Percentiles rank a stretch among this genome's conserved stretches.
Evolutionary conservation across 2,888 invertebrate genomes (phyloP).

Genomic region (Synanthedon formicaeformis): DNA sequence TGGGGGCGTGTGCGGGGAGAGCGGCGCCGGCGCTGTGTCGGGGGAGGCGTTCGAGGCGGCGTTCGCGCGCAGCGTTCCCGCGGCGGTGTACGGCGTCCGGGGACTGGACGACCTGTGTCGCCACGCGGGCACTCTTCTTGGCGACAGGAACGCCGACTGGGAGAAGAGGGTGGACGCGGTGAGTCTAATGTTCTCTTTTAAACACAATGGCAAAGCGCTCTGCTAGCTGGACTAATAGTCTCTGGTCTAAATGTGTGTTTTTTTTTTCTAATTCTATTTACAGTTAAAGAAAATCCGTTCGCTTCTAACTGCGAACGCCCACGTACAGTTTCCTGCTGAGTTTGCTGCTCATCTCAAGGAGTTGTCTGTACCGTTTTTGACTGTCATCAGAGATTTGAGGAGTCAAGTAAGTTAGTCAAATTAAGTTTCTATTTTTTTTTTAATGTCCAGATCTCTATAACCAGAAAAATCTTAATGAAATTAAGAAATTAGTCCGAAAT

Average conservation of each 20-base stretch:
- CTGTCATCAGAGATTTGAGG: constrained; percentile 86
- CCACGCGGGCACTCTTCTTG: constrained; percentile 78
- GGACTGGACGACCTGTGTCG: constrained; percentile 87
- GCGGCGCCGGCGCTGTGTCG: constrained; percentile 88
- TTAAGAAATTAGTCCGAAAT: too few relatives aligned
- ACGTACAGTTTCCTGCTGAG: constrained; percentile 72
- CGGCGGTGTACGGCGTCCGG: constrained; percentile 84
- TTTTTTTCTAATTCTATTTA: constrained; percentile 15
- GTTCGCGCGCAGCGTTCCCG: constrained; percentile 85
- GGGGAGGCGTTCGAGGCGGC: constrained; percentile 87
- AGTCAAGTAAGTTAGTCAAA: too few relatives aligned
- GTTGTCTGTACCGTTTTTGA: constrained; percentile 84
- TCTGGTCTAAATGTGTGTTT: too few relatives aligned
- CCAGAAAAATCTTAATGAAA: too few relatives aligned
- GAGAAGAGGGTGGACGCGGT: constrained; percentile 93
- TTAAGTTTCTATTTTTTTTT: too few relatives aligned
- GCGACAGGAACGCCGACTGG: constrained; percentile 91
- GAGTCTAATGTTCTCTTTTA: too few relatives aligned
- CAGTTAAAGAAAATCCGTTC: constrained; percentile 90
- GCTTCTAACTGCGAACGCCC: constrained; percentile 83
- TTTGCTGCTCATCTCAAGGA: constrained; percentile 83
- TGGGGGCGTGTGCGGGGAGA: constrained; percentile 40
- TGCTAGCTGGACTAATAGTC: too few relatives aligned
- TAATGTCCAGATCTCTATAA: too few relatives aligned
- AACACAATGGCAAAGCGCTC: too few relatives aligned